phyloP scores from a whole-genome alignment of 2,113 vertebrate genomes.

The Triplophysa rosa region DNA sequence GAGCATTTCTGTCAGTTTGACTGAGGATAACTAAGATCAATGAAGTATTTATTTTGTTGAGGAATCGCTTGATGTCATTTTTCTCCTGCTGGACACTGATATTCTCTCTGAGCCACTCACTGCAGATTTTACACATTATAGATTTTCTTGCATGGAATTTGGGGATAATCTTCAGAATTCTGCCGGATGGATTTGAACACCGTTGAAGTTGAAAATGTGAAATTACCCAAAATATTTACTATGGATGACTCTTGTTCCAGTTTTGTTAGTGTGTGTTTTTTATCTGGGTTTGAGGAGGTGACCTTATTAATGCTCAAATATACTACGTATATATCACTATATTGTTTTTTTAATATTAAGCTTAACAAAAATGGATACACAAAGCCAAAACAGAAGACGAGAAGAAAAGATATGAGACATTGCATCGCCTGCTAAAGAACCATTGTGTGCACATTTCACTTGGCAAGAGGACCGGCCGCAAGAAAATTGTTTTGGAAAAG shows the following conservation, averaged over 20 bases:
- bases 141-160: too few relatives aligned
- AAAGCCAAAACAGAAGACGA: neutral
- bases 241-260: too few relatives aligned
- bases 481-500: slow-evolving; percentile 49
- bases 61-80: slow-evolving; percentile 22
- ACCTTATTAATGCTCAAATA: too few relatives aligned
- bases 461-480: slow-evolving; percentile 22
- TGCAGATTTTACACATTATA: too few relatives aligned
- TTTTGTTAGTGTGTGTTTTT: too few relatives aligned
- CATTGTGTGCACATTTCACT: neutral
- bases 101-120: neutral
- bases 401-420: neutral
- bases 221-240: too few relatives aligned
- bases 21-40: slow-evolving; percentile 18
- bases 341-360: too few relatives aligned
- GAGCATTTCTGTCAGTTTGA: slow-evolving; percentile 7
- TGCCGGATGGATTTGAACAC: neutral
- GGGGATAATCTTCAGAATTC: neutral
- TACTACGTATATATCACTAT: too few relatives aligned
- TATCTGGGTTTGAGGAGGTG: too few relatives aligned
- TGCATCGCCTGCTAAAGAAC: neutral
- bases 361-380: neutral
- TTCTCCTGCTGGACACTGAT: neutral
- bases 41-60: slow-evolving; percentile 26
- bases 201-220: too few relatives aligned